Evolutionary conservation across 53 echinoderm and acorn worm genomes (phyloP).

Genomic region (Holothuria scabra): DNA sequence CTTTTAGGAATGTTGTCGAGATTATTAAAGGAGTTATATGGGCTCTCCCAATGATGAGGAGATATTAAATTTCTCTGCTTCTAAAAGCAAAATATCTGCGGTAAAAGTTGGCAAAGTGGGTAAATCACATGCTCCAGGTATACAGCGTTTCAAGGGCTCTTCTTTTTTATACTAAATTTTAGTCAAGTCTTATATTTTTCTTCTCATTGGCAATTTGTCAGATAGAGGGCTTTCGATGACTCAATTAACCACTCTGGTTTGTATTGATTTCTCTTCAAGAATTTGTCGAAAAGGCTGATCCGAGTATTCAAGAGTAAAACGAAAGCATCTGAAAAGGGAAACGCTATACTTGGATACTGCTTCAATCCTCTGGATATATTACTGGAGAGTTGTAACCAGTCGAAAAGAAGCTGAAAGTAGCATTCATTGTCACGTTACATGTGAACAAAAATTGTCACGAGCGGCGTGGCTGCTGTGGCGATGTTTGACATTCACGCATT

Average conservation of each 20-base stretch:
- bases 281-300: conserved; percentile 7
- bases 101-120: not conserved
- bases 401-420: too few species aligned
- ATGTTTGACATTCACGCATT: too few species aligned
- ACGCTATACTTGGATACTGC: too few species aligned
- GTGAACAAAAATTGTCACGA: too few species aligned
- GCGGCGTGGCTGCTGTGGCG: too few species aligned
- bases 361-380: too few species aligned
- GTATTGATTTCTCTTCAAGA: conserved; percentile 34
- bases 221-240: conserved; percentile 18
- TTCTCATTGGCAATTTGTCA: conserved; percentile 2
- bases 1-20: too few species aligned
- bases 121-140: not conserved
- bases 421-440: too few species aligned
- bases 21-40: not conserved
- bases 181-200: not conserved
- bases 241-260: conserved; percentile 15
- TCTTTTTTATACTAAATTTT: not conserved
- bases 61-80: not conserved
- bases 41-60: not conserved
- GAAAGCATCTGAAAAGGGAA: not conserved
- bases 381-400: too few species aligned
- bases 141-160: not conserved
- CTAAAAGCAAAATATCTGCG: not conserved
- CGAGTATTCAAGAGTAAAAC: not conserved